A percentile compares a stretch with the other conserved stretches of the same genome.
These are phyloP conservation scores for Pocillopora verrucosa DNA, from an alignment of 64 coral and sea anemone species.

Conservation along the genomic window DNA sequence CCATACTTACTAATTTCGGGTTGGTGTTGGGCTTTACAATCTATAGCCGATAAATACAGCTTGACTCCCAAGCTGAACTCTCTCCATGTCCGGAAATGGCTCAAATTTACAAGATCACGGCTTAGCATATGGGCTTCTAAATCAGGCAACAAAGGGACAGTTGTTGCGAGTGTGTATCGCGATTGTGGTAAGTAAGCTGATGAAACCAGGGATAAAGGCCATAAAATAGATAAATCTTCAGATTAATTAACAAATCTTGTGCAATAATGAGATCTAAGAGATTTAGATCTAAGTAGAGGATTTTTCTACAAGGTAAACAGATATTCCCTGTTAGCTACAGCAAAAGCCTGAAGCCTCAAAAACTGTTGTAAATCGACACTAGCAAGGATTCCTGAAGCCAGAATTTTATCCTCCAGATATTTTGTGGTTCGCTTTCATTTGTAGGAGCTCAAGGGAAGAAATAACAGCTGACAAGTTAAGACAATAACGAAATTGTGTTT, in stretches of 20 bases:
- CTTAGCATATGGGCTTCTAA: neutral
- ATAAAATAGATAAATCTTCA: neutral
- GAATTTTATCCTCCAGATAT: no score
- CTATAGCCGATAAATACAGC: neutral
- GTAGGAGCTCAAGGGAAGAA: no score
- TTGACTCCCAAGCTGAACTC: no score
- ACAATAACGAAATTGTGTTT: no score
- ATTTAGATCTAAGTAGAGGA: neutral
- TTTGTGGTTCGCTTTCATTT: no score
- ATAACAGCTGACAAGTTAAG: no score
- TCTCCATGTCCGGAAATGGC: neutral
- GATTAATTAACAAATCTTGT: neutral
- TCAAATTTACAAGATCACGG: neutral
- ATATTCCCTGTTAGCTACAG: no score
- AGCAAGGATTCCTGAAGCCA: no score
- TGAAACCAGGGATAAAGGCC: neutral
- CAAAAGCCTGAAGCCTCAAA: no score
- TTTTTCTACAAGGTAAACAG: neutral
- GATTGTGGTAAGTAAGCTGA: neutral
- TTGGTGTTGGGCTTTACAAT: neutral
- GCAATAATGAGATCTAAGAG: neutral
- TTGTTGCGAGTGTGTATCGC: neutral
- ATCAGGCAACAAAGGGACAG: neutral
- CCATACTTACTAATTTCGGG: neutral
- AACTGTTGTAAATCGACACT: no score